These are phyloP conservation scores for Phrixothrix hirtus DNA, from an alignment of 2,888 invertebrate genomes.

Conservation along the genomic window DNA sequence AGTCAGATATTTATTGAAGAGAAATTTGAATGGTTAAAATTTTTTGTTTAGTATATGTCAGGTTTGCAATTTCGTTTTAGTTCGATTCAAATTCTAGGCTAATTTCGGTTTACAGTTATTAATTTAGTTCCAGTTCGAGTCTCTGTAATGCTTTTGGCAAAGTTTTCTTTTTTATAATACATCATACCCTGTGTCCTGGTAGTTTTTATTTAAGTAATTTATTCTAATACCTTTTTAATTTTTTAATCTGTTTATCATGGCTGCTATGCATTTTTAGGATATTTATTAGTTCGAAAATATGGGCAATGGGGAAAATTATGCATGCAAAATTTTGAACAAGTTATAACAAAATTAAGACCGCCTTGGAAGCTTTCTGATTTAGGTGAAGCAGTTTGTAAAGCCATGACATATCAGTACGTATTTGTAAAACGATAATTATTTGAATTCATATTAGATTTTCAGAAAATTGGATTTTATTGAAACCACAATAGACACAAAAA, in stretches of 20 bases:
- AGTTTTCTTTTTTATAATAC: no score
- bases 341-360: constrained; percentile 62
- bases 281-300: constrained; percentile 72
- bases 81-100: no score
- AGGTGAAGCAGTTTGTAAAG: constrained; percentile 74
- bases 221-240: no score
- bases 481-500: constrained; percentile 29
- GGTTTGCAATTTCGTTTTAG: no score
- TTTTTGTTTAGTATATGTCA: no score
- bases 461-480: constrained; percentile 41
- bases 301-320: constrained; percentile 80
- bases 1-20: no score
- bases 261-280: constrained; percentile 61
- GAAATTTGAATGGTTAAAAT: no score
- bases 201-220: constrained; percentile 5
- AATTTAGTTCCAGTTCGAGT: no score
- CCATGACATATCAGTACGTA: constrained; percentile 75
- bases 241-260: no score
- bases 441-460: constrained; percentile 15
- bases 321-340: constrained; percentile 67
- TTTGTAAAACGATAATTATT: background rate
- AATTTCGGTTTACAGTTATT: no score
- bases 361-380: constrained; percentile 70
- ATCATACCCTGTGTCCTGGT: no score
- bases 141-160: no score